These are phyloP conservation scores for Heliconius aoede DNA, from an alignment of 2,888 invertebrate species.

Conservation along the genomic window DNA sequence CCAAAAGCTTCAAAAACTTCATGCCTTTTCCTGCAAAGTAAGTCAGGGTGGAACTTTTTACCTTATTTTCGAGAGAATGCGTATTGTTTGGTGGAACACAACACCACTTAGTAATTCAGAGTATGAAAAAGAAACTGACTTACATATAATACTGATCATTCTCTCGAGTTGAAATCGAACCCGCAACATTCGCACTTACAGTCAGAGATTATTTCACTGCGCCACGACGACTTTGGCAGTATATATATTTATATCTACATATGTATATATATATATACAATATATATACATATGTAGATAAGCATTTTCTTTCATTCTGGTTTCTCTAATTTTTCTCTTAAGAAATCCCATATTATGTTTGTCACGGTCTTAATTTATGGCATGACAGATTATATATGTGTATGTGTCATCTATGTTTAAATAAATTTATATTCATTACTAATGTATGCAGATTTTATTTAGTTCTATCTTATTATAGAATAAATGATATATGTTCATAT, in stretches of 20 bases:
- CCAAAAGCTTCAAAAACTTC: not conserved
- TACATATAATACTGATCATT: too few species aligned
- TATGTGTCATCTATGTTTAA: not conserved
- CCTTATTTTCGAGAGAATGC: not conserved
- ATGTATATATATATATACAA: too few species aligned
- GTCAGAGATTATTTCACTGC: not conserved
- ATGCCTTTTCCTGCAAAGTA: not conserved
- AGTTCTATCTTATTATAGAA: not conserved
- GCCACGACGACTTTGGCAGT: not conserved
- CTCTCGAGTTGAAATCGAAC: not conserved
- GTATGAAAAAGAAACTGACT: not conserved
- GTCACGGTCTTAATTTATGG: not conserved
- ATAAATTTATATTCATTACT: not conserved
- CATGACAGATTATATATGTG: not conserved
- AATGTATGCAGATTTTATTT: not conserved
- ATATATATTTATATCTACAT: too few species aligned
- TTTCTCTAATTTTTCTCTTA: not conserved
- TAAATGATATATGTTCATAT: not conserved
- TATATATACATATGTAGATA: too few species aligned
- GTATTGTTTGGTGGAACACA: too few species aligned
- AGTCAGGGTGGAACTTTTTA: not conserved
- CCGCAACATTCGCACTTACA: not conserved
- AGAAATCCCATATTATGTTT: not conserved
- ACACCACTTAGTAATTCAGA: not conserved
- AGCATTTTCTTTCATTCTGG: slow-evolving; percentile 8